Conservation (phyloP, 2,113 vertebrate genomes). For the Mustela lutreola region DNA sequence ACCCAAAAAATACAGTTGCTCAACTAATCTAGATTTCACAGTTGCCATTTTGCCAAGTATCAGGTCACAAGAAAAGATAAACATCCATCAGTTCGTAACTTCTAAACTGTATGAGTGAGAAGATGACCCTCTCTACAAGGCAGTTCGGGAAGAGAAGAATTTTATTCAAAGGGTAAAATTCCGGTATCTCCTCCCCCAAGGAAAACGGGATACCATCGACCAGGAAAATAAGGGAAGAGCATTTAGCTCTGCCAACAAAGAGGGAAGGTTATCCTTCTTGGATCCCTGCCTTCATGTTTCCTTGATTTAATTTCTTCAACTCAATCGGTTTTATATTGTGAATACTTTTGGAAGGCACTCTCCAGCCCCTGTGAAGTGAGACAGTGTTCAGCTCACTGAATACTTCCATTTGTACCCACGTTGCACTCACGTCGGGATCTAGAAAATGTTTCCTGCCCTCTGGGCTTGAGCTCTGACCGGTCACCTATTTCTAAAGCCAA, state of each 20-base stretch:
- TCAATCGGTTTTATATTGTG: background rate
- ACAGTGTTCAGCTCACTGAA: background rate
- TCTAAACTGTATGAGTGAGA: background rate
- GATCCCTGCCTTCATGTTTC: background rate
- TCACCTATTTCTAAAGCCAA: background rate
- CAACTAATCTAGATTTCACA: background rate
- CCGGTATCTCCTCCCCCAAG: background rate
- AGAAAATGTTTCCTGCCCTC: background rate
- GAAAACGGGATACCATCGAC: background rate
- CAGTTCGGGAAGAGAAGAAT: background rate
- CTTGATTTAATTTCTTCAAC: background rate
- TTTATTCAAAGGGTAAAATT: conserved; percentile 27
- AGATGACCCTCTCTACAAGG: background rate
- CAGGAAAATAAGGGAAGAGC: background rate
- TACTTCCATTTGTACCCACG: background rate
- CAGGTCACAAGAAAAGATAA: background rate
- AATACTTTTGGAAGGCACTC: background rate
- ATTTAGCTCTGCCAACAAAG: background rate
- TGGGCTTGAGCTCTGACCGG: background rate
- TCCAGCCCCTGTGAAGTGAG: background rate
- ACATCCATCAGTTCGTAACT: background rate
- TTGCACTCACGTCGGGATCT: background rate
- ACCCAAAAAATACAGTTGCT: background rate
- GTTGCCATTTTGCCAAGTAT: background rate
- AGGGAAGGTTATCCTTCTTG: background rate